A percentile compares a stretch with the other conserved stretches of the same genome.
Conservation (phyloP, 2,797 vertebrate genomes). For the Jordanella pulchra region DNA sequence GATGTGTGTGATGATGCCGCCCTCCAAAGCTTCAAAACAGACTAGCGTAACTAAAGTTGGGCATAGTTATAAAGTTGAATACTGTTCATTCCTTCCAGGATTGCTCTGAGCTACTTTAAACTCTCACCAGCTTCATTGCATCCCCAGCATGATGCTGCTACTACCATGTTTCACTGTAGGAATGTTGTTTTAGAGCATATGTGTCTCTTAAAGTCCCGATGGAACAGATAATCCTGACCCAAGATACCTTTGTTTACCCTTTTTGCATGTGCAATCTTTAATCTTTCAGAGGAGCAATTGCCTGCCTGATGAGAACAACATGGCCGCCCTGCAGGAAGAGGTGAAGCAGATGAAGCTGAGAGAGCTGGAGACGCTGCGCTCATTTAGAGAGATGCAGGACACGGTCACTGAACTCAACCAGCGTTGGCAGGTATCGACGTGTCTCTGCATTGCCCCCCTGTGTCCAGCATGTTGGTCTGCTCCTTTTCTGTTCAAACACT, state of each 20-base stretch:
- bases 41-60: not conserved
- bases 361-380: constrained; percentile 86
- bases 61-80: too few relatives aligned
- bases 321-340: constrained; percentile 89
- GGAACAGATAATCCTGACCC: not conserved
- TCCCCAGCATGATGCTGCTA: not conserved
- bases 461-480: not conserved
- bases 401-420: constrained; percentile 90
- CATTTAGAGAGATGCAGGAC: constrained; percentile 88
- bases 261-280: constrained; percentile 12
- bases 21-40: not conserved
- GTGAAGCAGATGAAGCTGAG: constrained; percentile 90
- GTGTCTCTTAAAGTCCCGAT: not conserved
- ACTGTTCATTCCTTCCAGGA: not conserved
- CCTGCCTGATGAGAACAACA: constrained; percentile 90
- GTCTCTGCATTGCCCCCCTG: not conserved
- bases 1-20: not conserved
- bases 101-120: not conserved
- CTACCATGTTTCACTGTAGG: not conserved
- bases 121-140: not conserved
- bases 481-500: not conserved
- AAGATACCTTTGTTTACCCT: not conserved
- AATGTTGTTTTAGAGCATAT: not conserved
- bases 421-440: constrained; percentile 87
- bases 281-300: constrained; percentile 83